Percentiles rank a stretch among this genome's conserved stretches.
phyloP scores from a whole-genome alignment of 2,113 vertebrate genomes.

The Saimiri boliviensis region DNA sequence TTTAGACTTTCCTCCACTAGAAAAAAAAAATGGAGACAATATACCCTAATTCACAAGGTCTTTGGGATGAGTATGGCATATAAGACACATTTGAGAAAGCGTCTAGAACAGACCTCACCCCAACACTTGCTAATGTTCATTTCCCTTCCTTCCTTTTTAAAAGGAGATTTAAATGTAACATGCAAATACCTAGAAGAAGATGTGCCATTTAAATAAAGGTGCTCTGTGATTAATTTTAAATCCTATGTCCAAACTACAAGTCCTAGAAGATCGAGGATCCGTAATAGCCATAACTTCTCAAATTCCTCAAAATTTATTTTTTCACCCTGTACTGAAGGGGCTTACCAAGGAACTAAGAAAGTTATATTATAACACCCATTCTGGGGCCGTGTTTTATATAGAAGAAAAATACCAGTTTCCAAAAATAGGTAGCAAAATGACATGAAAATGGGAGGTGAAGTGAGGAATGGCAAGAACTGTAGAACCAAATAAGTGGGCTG shows the following conservation, averaged over 20 bases:
- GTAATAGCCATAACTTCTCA: neutral
- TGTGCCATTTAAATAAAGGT: neutral
- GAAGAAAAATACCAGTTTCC: constrained; percentile 8
- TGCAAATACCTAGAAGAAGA: neutral
- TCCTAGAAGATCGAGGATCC: neutral
- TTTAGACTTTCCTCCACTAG: neutral
- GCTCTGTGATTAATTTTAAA: constrained; percentile 16
- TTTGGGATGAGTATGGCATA: neutral
- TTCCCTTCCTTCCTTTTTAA: neutral
- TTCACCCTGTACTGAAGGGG: neutral
- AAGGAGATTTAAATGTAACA: constrained; percentile 26
- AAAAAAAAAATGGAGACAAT: neutral
- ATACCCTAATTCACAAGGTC: neutral
- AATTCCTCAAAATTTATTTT: constrained; percentile 15
- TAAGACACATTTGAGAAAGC: neutral
- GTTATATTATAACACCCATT: neutral
- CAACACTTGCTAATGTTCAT: neutral
- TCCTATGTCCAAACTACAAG: neutral
- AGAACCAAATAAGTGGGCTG: neutral
- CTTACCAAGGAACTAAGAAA: constrained; percentile 41
- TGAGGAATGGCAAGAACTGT: neutral
- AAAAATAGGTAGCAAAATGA: constrained; percentile 5
- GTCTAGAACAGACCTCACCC: neutral
- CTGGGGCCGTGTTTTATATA: neutral
- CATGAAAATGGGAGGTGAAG: neutral